Base-by-base conservation (phyloP, 2,888 invertebrate genomes). In the Tupiocoris notatus region DNA sequence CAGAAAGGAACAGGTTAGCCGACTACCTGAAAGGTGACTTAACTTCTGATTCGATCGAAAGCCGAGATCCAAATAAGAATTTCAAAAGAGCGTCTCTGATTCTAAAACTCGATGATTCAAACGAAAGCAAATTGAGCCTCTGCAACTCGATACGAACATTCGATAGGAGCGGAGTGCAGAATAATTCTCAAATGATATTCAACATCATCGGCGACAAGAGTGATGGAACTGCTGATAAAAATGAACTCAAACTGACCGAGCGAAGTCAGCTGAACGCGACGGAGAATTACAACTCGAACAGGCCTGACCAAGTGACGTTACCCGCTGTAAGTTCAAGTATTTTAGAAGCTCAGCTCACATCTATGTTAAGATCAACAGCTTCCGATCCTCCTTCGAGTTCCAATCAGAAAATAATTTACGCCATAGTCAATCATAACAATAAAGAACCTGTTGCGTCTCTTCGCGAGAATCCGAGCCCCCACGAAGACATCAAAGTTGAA, bases 321-420 rank as follows among this genome's bases (percentile, higher is more conserved):
- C 79, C 79, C 12, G 77, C 78, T 22, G 76, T 79, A 16, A 78
- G 80, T 64, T 80, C 80, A 7, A 80, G 80, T 73, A 80, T 80
- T 70, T 68, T 80, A 58, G 80, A 80, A 79, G 80, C 80, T 56
- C 80, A 80, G 63, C 61, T 80, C 54, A 76, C 76, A 7, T 79
- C 79, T 1, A 79, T 79, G 79, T 63, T 79, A 23, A 61, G 79
- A 22, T 70, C 77, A 0, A 70, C 73, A 12, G 59, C 63, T n/a
- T 61, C 77, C 20, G 76, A 75, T 54, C 74, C 77, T 6, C 68
- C 65, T 12, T 18, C 65, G 1, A 57, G 65, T 12, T 75, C 75
- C 17, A 75, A 66, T 65, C 78, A 77, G 65, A 78, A 79, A 54
- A 76, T 71, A 20, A 74, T 79, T 57, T 79, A 79, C 65, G 76